Conservation (phyloP, 2,888 invertebrate species). For the Apamea epomidion region DNA sequence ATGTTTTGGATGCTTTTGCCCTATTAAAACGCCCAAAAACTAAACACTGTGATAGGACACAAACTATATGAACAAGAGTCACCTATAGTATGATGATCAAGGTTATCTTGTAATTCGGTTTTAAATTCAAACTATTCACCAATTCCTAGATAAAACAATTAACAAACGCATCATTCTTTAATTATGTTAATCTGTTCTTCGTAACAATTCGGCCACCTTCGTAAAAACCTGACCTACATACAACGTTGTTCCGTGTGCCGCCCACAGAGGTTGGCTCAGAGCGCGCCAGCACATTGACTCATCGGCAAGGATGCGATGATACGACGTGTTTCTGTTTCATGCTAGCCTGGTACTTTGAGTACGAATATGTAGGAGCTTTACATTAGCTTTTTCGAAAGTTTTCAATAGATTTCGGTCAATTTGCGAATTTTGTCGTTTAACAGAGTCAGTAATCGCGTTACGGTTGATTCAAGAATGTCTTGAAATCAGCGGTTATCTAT, state of each 20-base stretch:
- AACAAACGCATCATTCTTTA: constrained; percentile 16
- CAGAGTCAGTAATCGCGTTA: neutral
- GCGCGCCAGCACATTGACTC: constrained; percentile 68
- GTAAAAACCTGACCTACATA: constrained; percentile 68
- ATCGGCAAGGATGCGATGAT: constrained; percentile 55
- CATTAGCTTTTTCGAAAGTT: constrained; percentile 3
- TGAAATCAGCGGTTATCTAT: neutral
- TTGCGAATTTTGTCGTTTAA: neutral
- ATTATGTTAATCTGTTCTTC: constrained; percentile 34
- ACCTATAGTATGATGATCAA: neutral
- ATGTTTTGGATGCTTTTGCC: neutral
- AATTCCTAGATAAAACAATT: constrained; percentile 31
- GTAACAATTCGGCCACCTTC: constrained; percentile 51
- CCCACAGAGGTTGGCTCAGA: constrained; percentile 62
- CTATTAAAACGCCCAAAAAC: neutral
- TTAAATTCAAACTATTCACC: neutral
- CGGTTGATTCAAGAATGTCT: neutral
- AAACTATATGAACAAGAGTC: neutral
- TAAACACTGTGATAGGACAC: neutral
- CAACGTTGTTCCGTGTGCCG: constrained; percentile 63
- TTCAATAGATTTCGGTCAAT: neutral
- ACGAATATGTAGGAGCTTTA: constrained; percentile 29
- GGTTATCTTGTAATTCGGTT: neutral
- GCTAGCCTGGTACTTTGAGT: constrained; percentile 58
- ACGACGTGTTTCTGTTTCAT: constrained; percentile 51